phyloP scores from a whole-genome alignment of 2,797 vertebrate species.

The Odontamblyopus lacepedii region DNA sequence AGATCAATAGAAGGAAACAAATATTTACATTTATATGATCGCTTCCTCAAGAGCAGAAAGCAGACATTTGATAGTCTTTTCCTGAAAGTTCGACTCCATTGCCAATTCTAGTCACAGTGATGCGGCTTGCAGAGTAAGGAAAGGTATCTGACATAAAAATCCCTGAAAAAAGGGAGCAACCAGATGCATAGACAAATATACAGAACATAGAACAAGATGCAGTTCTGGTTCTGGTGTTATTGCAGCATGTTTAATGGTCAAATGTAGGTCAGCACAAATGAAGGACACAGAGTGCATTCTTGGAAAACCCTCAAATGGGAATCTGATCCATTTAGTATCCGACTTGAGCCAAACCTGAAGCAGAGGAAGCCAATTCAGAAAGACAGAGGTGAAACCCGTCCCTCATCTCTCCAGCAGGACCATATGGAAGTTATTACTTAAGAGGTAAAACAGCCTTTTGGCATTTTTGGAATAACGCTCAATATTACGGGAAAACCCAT shows the following conservation, averaged over 20 bases:
- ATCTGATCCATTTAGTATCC: conserved; percentile 59
- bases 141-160: too few relatives aligned
- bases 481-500: conserved; percentile 46
- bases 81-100: too few relatives aligned
- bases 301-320: conserved; percentile 63
- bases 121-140: too few relatives aligned
- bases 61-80: too few relatives aligned
- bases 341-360: conserved; percentile 57
- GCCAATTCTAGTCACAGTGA: too few relatives aligned
- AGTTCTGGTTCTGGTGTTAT: conserved; percentile 58
- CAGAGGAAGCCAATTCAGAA: conserved; percentile 55
- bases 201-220: conserved; percentile 23
- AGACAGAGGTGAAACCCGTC: conserved; percentile 42
- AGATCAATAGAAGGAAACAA: background rate
- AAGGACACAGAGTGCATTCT: conserved; percentile 64
- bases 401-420: conserved; percentile 53
- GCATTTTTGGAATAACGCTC: conserved; percentile 57
- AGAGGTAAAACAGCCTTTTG: conserved; percentile 51
- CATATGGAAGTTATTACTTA: conserved; percentile 76
- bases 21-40: conserved; percentile 26
- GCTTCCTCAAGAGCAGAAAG: too few relatives aligned
- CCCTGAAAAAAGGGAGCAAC: background rate
- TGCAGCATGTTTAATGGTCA: conserved; percentile 39
- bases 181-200: conserved; percentile 10
- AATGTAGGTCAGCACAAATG: conserved; percentile 68